phyloP scores from a whole-genome alignment of 2,113 vertebrate species.

The Atractosteus spatula region DNA sequence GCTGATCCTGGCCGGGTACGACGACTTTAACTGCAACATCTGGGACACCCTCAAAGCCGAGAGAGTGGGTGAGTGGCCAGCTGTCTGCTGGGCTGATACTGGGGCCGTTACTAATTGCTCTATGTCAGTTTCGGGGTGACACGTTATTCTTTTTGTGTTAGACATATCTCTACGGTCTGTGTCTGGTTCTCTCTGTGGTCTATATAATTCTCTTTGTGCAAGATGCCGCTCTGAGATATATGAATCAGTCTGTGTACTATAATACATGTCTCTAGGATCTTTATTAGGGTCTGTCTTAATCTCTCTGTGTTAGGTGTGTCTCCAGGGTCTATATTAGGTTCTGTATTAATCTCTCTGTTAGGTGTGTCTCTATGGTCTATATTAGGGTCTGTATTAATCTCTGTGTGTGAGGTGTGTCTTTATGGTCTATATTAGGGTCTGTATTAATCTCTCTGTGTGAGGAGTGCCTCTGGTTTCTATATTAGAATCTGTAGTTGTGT shows the following conservation, averaged over 20 bases:
- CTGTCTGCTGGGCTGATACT: neutral
- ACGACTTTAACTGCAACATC: conserved; percentile 97
- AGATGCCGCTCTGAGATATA: too few species aligned
- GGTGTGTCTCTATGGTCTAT: too few species aligned
- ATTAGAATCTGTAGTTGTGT: conserved; percentile 9
- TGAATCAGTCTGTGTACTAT: neutral
- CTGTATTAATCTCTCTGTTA: too few species aligned
- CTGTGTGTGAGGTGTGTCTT: too few species aligned
- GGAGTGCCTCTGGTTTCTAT: neutral
- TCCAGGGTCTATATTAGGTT: neutral
- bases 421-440: neutral
- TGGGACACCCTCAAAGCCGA: conserved; percentile 86
- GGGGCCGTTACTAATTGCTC: neutral
- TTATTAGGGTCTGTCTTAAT: neutral
- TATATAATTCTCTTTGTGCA: neutral
- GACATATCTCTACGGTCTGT: neutral
- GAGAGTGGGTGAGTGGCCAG: conserved; percentile 72
- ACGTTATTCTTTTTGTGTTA: too few species aligned
- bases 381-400: too few species aligned
- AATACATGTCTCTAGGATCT: neutral
- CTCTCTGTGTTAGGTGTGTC: neutral
- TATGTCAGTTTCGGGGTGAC: too few species aligned
- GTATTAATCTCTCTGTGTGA: neutral
- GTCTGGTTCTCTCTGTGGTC: neutral
- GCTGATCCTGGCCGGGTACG: conserved; percentile 86